These are phyloP conservation scores for Microcebus jonahi DNA, from an alignment of 2,113 vertebrate species.

Conservation along the genomic window DNA sequence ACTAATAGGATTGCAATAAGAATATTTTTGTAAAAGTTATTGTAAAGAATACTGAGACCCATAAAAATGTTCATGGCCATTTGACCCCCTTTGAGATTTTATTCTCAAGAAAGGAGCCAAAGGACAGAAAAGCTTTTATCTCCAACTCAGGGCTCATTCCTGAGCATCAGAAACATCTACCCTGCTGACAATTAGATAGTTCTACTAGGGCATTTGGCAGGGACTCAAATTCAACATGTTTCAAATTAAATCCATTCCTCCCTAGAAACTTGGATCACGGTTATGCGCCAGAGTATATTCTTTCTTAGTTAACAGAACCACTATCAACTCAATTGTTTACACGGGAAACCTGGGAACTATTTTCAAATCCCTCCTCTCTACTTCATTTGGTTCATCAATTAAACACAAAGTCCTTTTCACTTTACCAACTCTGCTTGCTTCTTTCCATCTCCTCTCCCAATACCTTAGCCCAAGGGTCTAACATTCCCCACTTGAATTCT, in stretches of 20 bases:
- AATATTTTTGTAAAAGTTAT: not conserved
- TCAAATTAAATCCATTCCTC: conserved; percentile 29
- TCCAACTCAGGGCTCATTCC: not conserved
- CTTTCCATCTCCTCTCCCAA: not conserved
- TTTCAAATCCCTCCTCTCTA: not conserved
- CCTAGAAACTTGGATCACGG: not conserved
- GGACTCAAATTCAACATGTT: not conserved
- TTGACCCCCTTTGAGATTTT: not conserved
- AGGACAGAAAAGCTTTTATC: not conserved
- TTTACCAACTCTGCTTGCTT: not conserved
- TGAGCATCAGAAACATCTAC: not conserved
- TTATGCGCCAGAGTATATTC: not conserved
- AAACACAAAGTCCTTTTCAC: not conserved
- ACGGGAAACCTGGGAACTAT: not conserved
- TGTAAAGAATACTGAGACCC: not conserved
- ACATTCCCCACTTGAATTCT: not conserved
- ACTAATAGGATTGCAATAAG: not conserved
- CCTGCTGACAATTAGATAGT: not conserved
- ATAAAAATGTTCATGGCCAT: not conserved
- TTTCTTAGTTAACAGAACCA: not conserved
- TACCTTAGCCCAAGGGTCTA: not conserved
- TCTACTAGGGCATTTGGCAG: not conserved
- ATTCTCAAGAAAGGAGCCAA: not conserved
- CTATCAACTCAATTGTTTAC: not conserved
- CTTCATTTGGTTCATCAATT: not conserved